phyloP scores from a whole-genome alignment of 1,140 invertebrate species.

The Brachystomella parvula region DNA sequence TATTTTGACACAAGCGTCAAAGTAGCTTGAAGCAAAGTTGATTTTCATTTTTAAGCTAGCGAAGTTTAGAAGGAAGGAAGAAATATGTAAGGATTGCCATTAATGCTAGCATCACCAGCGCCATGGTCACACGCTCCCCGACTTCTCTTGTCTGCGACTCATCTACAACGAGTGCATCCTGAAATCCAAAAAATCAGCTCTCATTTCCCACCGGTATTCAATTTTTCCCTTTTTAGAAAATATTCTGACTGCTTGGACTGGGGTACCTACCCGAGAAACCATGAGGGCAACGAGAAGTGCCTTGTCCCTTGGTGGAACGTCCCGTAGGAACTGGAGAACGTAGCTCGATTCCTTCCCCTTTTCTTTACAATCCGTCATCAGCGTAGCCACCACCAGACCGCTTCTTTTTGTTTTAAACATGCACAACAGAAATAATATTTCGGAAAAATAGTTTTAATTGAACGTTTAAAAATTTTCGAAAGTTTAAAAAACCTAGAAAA shows the following conservation, averaged over 20 bases:
- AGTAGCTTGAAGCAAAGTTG: no score
- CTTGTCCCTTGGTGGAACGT: not conserved
- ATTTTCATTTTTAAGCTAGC: no score
- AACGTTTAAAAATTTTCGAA: no score
- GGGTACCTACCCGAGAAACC: not conserved
- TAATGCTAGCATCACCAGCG: not conserved
- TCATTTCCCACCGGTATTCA: no score
- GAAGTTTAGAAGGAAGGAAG: not conserved
- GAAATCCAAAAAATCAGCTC: not conserved
- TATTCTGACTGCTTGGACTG: not conserved
- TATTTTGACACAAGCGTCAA: no score
- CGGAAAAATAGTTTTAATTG: no score
- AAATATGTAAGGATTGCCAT: not conserved
- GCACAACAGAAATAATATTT: not conserved
- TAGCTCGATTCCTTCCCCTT: constrained; percentile 1
- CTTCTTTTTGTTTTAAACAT: not conserved
- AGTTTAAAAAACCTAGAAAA: no score
- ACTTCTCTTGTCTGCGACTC: not conserved
- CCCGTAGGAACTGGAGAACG: not conserved
- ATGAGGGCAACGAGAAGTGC: not conserved
- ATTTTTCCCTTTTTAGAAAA: no score
- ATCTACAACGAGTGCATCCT: not conserved
- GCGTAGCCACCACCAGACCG: not conserved
- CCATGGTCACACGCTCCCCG: not conserved
- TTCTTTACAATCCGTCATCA: not conserved